Percentiles rank a stretch among this genome's conserved stretches.
Evolutionary conservation across 1,140 invertebrate species (phyloP).

Genomic region (Ceratina australensis): DNA sequence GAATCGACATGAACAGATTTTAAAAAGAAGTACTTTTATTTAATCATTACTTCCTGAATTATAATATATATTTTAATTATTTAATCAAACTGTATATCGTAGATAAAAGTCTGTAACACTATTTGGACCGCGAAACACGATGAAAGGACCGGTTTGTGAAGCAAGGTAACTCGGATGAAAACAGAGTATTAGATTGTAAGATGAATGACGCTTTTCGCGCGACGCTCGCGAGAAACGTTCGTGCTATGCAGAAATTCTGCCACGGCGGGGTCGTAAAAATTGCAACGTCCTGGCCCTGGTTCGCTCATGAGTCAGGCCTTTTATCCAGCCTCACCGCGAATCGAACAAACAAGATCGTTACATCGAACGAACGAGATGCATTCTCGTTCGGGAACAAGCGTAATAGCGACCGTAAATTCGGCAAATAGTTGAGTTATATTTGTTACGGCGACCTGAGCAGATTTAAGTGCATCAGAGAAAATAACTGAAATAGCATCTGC

Average conservation of each 20-base stretch:
- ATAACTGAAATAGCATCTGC: too few relatives aligned
- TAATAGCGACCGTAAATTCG: too few relatives aligned
- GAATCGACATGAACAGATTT: too few relatives aligned
- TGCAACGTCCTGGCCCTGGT: not conserved
- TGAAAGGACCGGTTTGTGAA: conserved; percentile 11
- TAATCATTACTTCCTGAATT: too few relatives aligned
- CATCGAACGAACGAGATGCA: not conserved
- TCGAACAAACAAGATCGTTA: not conserved
- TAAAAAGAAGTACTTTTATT: too few relatives aligned
- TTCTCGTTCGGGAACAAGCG: not conserved
- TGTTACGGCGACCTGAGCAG: too few relatives aligned
- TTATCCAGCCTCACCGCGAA: not conserved
- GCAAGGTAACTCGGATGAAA: conserved; percentile 35
- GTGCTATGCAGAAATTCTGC: conserved; percentile 51
- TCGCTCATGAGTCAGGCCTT: not conserved
- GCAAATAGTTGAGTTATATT: too few relatives aligned
- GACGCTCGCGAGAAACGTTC: conserved; percentile 57
- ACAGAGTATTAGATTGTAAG: conserved; percentile 53
- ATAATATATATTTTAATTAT: too few relatives aligned
- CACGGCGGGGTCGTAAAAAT: conserved; percentile 36
- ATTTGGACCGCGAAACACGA: not conserved
- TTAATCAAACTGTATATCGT: too few relatives aligned
- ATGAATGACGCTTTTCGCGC: conserved; percentile 57
- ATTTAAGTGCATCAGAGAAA: too few relatives aligned
- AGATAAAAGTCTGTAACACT: too few relatives aligned